These are phyloP conservation scores for Mormyrops attenuatus DNA, from an alignment of 2,797 vertebrate species.

Conservation along the genomic window DNA sequence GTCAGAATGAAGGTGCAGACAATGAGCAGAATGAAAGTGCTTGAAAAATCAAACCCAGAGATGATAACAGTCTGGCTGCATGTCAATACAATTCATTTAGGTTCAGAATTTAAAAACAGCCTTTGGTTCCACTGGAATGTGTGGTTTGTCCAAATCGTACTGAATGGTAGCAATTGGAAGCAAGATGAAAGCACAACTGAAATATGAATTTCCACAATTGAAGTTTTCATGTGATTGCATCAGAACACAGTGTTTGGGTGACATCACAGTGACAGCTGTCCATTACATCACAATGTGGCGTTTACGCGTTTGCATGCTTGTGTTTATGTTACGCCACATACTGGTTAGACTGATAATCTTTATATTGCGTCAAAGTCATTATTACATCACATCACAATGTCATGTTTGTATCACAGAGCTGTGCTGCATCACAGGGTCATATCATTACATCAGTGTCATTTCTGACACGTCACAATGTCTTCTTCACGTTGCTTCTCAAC, in stretches of 20 bases:
- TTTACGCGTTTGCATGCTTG: not conserved
- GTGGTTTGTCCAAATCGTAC: not conserved
- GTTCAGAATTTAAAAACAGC: not conserved
- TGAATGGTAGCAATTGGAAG: not conserved
- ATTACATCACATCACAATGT: not conserved
- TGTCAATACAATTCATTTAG: not conserved
- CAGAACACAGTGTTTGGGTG: not conserved
- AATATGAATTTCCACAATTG: not conserved
- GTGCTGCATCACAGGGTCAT: not conserved
- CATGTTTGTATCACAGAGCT: not conserved
- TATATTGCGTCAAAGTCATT: not conserved
- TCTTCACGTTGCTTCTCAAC: not conserved
- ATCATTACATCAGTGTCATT: not conserved
- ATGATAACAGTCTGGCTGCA: not conserved
- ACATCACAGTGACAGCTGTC: not conserved
- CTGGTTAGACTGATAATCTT: not conserved
- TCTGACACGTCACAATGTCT: not conserved
- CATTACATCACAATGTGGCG: not conserved
- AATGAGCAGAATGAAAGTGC: not conserved
- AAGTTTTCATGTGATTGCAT: not conserved
- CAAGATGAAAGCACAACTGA: not conserved
- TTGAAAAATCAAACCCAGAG: slow-evolving; percentile 12
- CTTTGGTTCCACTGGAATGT: not conserved
- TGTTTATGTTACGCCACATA: not conserved
- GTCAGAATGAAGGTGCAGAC: not conserved